Conservation (phyloP, 2,797 vertebrate genomes). For the Rallus crepitans region DNA sequence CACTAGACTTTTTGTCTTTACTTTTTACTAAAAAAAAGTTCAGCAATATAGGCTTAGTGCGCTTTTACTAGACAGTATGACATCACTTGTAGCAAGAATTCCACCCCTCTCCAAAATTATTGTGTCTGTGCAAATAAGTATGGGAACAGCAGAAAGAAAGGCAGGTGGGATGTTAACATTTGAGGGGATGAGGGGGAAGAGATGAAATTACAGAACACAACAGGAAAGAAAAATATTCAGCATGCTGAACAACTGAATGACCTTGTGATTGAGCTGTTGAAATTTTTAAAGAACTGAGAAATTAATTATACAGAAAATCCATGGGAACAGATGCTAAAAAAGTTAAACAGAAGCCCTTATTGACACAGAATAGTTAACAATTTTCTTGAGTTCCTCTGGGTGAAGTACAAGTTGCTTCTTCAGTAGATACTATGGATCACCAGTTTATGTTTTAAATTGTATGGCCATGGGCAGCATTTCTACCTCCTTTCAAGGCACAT, state of each 20-base stretch:
- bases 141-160: neutral
- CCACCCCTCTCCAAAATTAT: neutral
- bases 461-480: neutral
- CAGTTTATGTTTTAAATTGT: slow-evolving; percentile 41
- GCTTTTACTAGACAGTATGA: neutral
- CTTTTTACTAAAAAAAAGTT: neutral
- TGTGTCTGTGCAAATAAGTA: neutral
- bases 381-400: slow-evolving; percentile 9
- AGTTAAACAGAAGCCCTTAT: neutral
- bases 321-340: neutral
- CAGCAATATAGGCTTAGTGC: neutral
- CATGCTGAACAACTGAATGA: neutral
- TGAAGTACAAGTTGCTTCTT: neutral
- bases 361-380: neutral
- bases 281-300: neutral
- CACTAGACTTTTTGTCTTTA: neutral
- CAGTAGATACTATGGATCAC: neutral
- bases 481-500: neutral
- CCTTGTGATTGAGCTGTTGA: neutral
- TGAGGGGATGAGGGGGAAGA: neutral
- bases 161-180: neutral
- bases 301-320: neutral
- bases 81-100: neutral
- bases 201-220: neutral
- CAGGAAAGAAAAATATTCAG: neutral